phyloP scores from a whole-genome alignment of 2,797 vertebrate genomes.

The Alcedo quadribrachys region DNA sequence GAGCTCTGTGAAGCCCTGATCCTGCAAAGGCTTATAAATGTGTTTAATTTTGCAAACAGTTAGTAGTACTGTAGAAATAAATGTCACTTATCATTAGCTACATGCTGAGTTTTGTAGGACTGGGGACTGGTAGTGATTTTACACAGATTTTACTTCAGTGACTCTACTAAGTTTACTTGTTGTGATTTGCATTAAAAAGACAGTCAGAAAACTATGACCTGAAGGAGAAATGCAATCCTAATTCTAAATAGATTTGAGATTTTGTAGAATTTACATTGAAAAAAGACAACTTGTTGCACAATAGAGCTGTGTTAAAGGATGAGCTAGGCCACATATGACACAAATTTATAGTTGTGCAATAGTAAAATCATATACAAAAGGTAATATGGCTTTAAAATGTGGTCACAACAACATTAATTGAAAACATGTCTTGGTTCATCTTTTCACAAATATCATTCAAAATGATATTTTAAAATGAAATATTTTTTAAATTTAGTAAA shows the following conservation, averaged over 20 bases:
- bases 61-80: conserved; percentile 40
- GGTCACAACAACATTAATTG: background rate
- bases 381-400: background rate
- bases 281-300: background rate
- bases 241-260: background rate
- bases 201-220: background rate
- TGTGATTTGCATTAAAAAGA: conserved; percentile 34
- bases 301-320: background rate
- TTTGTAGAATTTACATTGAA: background rate
- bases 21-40: conserved; percentile 53
- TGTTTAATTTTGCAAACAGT: conserved; percentile 56
- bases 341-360: background rate
- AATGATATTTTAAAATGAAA: background rate
- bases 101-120: conserved; percentile 38
- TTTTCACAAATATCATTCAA: background rate
- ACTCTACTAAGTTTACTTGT: conserved; percentile 9
- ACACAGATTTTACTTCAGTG: conserved; percentile 1
- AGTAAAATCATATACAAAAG: background rate
- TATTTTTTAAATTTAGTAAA: background rate
- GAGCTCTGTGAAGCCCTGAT: conserved; percentile 56
- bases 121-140: background rate
- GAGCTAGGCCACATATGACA: accelerated
- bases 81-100: conserved; percentile 44
- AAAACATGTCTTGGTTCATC: accelerated
- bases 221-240: background rate